phyloP scores from a whole-genome alignment of 2,888 invertebrate genomes.

The Scrobipalpa costella region DNA sequence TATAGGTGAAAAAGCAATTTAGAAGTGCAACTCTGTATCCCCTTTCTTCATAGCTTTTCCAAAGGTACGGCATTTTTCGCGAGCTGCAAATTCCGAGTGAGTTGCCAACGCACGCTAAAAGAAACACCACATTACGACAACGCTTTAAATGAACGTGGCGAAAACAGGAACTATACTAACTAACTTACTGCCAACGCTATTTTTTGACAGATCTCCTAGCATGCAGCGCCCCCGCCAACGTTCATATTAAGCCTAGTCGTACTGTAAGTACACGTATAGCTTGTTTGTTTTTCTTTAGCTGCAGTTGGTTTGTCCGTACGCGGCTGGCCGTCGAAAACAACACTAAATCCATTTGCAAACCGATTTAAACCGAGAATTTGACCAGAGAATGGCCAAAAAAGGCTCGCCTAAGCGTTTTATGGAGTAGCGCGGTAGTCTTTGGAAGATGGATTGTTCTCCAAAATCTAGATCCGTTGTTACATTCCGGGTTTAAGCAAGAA shows the following conservation, averaged over 20 bases:
- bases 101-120: constrained; percentile 1
- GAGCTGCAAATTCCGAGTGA: not conserved
- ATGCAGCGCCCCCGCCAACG: no score
- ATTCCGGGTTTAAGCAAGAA: not conserved
- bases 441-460: not conserved
- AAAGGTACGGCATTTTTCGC: not conserved
- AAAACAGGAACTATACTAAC: no score
- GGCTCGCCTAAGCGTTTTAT: not conserved
- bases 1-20: not conserved
- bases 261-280: no score
- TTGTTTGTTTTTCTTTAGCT: constrained; percentile 5
- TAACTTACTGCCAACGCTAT: no score
- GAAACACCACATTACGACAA: constrained; percentile 9
- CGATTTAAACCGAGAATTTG: constrained; percentile 18
- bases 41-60: not conserved
- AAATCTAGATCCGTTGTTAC: not conserved
- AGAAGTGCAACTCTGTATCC: not conserved
- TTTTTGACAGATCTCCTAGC: no score
- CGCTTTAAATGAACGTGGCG: no score
- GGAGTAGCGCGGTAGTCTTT: not conserved
- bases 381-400: not conserved
- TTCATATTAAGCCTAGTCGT: no score
- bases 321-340: constrained; percentile 6
- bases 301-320: constrained; percentile 5
- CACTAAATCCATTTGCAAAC: constrained; percentile 19